Base-by-base conservation (phyloP, 2,797 vertebrate species). In the Enteromius paludinosus region DNA sequence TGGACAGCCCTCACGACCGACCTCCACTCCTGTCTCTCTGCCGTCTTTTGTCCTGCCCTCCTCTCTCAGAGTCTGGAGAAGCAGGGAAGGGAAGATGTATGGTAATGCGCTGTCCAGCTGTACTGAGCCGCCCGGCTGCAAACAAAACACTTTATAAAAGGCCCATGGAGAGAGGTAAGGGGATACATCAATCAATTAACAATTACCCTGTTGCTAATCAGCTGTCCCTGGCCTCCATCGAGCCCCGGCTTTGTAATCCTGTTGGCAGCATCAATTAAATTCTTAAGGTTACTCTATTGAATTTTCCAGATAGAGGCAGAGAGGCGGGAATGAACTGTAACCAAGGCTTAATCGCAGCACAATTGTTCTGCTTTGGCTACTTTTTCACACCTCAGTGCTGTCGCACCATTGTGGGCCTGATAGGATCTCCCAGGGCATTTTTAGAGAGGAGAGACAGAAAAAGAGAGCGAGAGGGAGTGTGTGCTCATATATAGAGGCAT, bases 251-350 rank as follows among this genome's bases (percentile, higher is more conserved):
- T 93, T 95, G 87, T 93, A 94, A 95, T 94, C 92, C 94, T 85
- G 88, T 90, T 95, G 92, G 92, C 93, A 95, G 91, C 90, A 93
- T 95, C 94, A 94, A 95, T 95, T 95, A 94, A 94, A 94, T 94
- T 95, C 95, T 94, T 95, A 94, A 96, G 94, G 95, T 95, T 94
- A 95, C 93, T 94, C 92, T 95, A 95, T 95, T 95, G 94, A 94
- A 95, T 94, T 95, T 94, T 90, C 89, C 90, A 90, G 92, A 93
- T 92, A 93, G 92, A 83, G 89, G 88, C 65, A 69, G 74, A 85
- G 88, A 88, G 56, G 52, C 80, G 90, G 91, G 91, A 93, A 94
- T 93, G 92, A 93, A 94, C 90, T 90, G 90, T 87, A 87, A 90
- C 89, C 89, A 75, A 87, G 88, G 90, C 90, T 90, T 93, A 91